These are phyloP conservation scores for Metaphire vulgaris DNA, from an alignment of 1,140 invertebrate genomes.

Conservation along the genomic window DNA sequence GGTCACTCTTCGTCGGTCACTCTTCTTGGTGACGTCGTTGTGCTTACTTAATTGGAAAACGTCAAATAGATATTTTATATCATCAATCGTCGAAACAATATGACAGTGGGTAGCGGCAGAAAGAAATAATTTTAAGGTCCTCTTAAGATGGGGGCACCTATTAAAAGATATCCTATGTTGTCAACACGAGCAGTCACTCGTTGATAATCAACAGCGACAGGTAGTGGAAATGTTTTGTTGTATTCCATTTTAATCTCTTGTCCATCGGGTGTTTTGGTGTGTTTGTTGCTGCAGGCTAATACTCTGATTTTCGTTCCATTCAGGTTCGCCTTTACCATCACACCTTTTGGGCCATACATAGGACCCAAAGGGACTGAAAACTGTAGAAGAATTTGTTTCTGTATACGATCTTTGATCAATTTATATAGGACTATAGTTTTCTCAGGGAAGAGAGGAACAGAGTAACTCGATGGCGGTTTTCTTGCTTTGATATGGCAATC, in stretches of 20 bases:
- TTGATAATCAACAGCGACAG: not conserved
- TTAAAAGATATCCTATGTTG: not conserved
- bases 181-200: not conserved
- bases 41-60: too few species aligned
- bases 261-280: not conserved
- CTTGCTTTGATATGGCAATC: not conserved
- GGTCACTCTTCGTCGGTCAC: too few species aligned
- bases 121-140: not conserved
- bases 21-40: too few species aligned
- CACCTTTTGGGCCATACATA: not conserved
- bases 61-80: too few species aligned
- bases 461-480: not conserved
- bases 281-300: not conserved
- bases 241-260: not conserved
- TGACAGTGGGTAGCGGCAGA: too few species aligned
- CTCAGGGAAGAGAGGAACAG: not conserved
- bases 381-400: not conserved
- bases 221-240: not conserved
- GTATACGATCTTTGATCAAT: not conserved
- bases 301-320: not conserved
- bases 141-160: not conserved
- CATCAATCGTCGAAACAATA: too few species aligned
- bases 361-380: not conserved
- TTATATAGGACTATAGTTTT: not conserved
- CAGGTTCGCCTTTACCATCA: not conserved